Evolutionary conservation across 1,140 invertebrate genomes (phyloP).

Genomic region (Drosophila orena): DNA sequence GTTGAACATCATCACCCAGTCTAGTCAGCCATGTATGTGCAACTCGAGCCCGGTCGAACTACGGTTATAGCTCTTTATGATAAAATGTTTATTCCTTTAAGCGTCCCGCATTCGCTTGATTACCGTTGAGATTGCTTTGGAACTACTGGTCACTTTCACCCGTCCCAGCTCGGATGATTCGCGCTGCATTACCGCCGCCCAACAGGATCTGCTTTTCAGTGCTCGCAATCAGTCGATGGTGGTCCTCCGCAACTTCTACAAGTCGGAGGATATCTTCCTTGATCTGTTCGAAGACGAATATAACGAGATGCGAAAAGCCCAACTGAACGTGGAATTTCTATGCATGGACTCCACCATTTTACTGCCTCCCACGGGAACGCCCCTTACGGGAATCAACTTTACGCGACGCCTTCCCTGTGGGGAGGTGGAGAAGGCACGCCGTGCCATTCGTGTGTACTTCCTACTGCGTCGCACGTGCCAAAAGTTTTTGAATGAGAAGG

Average conservation of each 20-base stretch:
- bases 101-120: slow-evolving; percentile 94
- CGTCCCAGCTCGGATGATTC: slow-evolving; percentile 85
- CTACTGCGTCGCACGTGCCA: slow-evolving; percentile 94
- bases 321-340: slow-evolving; percentile 95
- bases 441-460: slow-evolving; percentile 98
- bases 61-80: no score
- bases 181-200: slow-evolving; percentile 84
- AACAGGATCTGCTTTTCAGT: slow-evolving; percentile 86
- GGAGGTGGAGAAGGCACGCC: slow-evolving; percentile 96
- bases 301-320: slow-evolving; percentile 94
- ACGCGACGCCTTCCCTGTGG: slow-evolving; percentile 97
- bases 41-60: no score
- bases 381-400: slow-evolving; percentile 98
- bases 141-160: slow-evolving; percentile 89
- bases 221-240: slow-evolving; percentile 94
- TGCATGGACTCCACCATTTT: slow-evolving; percentile 99
- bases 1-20: slow-evolving; percentile 91
- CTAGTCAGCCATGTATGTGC: slow-evolving; percentile 92
- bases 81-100: slow-evolving; percentile 40
- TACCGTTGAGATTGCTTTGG: slow-evolving; percentile 94
- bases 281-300: slow-evolving; percentile 99
- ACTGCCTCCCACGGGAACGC: slow-evolving; percentile 97
- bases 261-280: slow-evolving; percentile 99
- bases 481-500: slow-evolving; percentile 91
- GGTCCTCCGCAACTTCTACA: slow-evolving; percentile 96